A percentile compares a stretch with the other conserved stretches of the same genome.
Conservation (phyloP, 1,140 invertebrate genomes). For the Diorhabda elongata region DNA sequence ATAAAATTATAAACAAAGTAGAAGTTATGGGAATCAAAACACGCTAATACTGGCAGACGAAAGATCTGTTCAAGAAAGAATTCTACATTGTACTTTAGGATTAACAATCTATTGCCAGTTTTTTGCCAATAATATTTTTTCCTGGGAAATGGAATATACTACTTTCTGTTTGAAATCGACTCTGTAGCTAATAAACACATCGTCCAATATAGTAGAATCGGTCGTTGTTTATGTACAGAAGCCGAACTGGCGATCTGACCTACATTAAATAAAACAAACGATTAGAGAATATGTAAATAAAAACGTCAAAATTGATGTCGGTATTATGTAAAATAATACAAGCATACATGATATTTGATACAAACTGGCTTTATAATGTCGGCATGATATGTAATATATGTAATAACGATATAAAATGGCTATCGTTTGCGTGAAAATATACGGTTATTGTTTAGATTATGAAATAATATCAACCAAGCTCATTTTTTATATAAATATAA, state of each 20-base stretch:
- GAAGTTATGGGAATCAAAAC: too few species aligned
- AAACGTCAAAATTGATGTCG: slow-evolving; percentile 2
- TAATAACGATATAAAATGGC: neutral
- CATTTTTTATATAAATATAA: neutral
- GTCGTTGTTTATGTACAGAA: neutral
- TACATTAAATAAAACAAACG: slow-evolving; percentile 3
- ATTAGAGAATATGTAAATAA: slow-evolving; percentile 3
- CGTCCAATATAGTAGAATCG: neutral
- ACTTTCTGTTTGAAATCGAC: too few species aligned
- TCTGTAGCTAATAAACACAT: neutral
- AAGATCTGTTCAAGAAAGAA: too few species aligned
- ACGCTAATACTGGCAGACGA: too few species aligned
- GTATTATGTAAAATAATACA: neutral
- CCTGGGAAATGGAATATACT: too few species aligned
- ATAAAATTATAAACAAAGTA: too few species aligned
- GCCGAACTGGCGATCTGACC: neutral
- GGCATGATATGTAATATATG: slow-evolving; percentile 1
- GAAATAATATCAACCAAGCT: neutral
- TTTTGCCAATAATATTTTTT: too few species aligned
- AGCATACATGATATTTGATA: slow-evolving; percentile 2
- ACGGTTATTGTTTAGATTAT: neutral
- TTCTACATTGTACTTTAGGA: too few species aligned
- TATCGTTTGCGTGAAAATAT: neutral
- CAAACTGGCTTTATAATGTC: neutral
- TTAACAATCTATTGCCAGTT: too few species aligned